Base-by-base conservation (phyloP, 2,113 vertebrate species). In the Proteles cristata region DNA sequence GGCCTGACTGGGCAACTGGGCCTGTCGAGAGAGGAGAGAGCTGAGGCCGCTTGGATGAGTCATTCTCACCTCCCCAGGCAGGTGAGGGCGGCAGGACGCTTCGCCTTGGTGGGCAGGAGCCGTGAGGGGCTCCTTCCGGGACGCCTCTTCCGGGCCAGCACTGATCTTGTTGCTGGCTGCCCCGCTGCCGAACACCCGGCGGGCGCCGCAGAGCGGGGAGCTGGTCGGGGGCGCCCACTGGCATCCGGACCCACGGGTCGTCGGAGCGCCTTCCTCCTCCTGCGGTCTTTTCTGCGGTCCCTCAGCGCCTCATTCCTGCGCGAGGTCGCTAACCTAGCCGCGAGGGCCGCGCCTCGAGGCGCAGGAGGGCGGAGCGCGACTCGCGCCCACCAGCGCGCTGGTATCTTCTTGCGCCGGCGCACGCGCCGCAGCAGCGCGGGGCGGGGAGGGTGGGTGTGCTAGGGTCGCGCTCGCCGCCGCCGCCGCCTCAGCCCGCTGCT, bases 161-260 rank as follows among this genome's bases (percentile, higher is more conserved):
- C 96, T 95, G 97, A 97, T 97, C 97, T 97, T 95, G 97, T 87
- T 4, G 84, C 76, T 48, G 66, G 66, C 63, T 21, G 92, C 88
- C 16, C 19, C 31, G n/a, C 53, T 58, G 95, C 88, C 86, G 93
- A 92, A 95, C 93, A 86, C 92, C 53, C n/a, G n/a, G 55, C 66
- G 92, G n/a, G 48, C 66, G 92, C 94, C 83, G 86, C 97, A 95
- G 83, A 73, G 91, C 77, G 53, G 5, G 61, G 66, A 14, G 76
- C 97, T 80, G 25, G 45, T 17, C 63, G 55, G 61, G 69, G 84
- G 45, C 74, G 68, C 93, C 83, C 87, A 23, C 7, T 23, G 85
- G 65, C 71, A n/a, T 86, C 43, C 2, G 5, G 14, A 45, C 68
- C 17, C 6, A 28, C 66, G 0, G 53, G 66, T 48, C 33, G 26